phyloP scores from a whole-genome alignment of 2,113 vertebrate genomes.

The Felis chaus region DNA sequence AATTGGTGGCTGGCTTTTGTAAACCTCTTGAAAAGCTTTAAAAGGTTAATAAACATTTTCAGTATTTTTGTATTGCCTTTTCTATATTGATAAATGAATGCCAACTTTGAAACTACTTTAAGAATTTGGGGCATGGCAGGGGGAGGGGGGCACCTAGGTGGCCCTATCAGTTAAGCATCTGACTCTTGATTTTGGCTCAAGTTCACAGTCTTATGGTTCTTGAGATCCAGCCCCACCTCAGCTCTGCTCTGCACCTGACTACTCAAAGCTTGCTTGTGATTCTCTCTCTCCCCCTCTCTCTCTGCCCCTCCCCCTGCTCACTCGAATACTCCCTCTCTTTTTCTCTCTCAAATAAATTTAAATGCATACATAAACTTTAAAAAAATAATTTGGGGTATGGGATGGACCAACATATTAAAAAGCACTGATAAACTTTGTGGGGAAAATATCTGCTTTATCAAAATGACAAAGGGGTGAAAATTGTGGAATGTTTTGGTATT shows the following conservation, averaged over 20 bases:
- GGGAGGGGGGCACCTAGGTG: neutral
- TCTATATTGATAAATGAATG: neutral
- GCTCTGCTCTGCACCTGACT: too few species aligned
- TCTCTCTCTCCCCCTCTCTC: too few species aligned
- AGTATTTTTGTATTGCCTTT: conserved; percentile 16
- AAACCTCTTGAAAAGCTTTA: neutral
- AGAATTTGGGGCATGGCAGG: neutral
- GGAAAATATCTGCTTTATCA: neutral
- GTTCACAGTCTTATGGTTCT: neutral
- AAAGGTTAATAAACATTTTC: conserved; percentile 34
- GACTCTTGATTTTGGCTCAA: neutral
- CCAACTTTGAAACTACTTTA: conserved; percentile 13
- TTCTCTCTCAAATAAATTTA: too few species aligned
- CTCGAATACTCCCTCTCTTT: too few species aligned
- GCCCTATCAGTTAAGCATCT: neutral
- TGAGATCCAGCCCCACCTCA: neutral
- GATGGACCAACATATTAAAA: neutral
- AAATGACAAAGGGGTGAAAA: neutral
- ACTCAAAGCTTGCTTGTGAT: too few species aligned
- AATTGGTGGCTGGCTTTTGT: neutral
- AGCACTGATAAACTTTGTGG: neutral
- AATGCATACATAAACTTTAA: neutral
- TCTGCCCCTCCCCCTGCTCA: too few species aligned
- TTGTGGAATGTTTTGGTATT: neutral
- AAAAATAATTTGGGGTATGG: neutral